Percentiles rank a stretch among this genome's conserved stretches.
Evolutionary conservation across 2,888 invertebrate genomes (phyloP).

Genomic region (Cephus sareptanus): DNA sequence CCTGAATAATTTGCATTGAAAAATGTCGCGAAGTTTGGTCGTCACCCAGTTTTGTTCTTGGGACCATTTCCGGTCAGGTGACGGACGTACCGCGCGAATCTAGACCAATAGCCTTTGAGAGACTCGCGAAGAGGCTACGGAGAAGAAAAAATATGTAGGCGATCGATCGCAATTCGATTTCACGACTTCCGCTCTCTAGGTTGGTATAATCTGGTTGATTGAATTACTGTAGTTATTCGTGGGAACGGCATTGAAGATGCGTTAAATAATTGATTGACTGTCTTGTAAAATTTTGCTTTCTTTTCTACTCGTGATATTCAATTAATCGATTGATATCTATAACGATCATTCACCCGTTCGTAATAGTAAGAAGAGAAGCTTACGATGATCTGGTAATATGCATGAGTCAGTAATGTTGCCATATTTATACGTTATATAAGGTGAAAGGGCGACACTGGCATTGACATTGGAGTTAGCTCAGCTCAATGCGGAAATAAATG

Average conservation of each 20-base stretch:
- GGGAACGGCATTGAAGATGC: not conserved
- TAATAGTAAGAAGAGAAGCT: not conserved
- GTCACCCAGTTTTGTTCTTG: not conserved
- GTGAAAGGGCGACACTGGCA: slow-evolving; percentile 65
- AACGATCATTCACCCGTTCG: no score
- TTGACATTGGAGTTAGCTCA: slow-evolving; percentile 63
- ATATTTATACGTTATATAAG: slow-evolving; percentile 58
- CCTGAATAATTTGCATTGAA: not conserved
- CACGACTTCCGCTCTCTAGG: slow-evolving; percentile 4
- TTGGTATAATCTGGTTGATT: not conserved
- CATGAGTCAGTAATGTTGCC: slow-evolving; percentile 32
- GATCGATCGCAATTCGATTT: not conserved
- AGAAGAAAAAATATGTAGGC: slow-evolving; percentile 3
- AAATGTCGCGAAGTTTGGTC: not conserved
- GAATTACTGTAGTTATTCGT: not conserved
- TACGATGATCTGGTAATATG: slow-evolving; percentile 44
- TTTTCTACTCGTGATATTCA: not conserved
- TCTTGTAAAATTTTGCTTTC: not conserved
- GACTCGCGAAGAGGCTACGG: slow-evolving; percentile 10
- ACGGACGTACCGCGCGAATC: slow-evolving; percentile 1
- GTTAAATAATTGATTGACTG: not conserved
- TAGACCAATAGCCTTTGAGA: slow-evolving; percentile 9
- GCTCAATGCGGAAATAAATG: slow-evolving; percentile 55
- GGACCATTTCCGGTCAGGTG: not conserved
- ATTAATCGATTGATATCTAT: no score